phyloP scores from a whole-genome alignment of 2,797 vertebrate genomes.

The Cyclura pinguis region DNA sequence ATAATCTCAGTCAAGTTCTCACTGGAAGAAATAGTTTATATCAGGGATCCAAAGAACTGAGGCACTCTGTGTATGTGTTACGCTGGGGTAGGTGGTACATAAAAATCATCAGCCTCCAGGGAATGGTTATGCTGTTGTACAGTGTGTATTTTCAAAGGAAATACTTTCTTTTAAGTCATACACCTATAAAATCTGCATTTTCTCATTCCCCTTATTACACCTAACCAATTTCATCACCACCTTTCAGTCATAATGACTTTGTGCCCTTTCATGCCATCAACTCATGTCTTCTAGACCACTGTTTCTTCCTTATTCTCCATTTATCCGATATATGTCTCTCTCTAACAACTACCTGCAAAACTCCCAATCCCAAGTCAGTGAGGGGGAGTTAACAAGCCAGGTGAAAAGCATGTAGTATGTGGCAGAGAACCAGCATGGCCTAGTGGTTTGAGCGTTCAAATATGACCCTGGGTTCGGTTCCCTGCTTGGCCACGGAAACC shows the following conservation, averaged over 20 bases:
- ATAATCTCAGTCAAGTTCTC: neutral
- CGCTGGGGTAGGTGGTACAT: neutral
- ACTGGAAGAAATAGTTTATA: too few relatives aligned
- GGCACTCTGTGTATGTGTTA: neutral
- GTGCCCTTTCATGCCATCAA: neutral
- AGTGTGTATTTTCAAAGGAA: neutral
- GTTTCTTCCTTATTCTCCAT: neutral
- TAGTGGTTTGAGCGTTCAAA: too few relatives aligned
- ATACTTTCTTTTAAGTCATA: neutral
- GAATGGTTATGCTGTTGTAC: neutral
- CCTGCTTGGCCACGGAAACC: too few relatives aligned
- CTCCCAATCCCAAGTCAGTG: neutral
- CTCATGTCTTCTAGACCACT: neutral
- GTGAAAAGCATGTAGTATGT: rapidly evolving
- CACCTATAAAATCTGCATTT: neutral
- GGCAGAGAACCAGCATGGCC: neutral
- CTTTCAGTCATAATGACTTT: too few relatives aligned
- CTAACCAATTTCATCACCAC: neutral
- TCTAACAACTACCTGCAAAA: neutral
- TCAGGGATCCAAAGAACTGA: rapidly evolving
- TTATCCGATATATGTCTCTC: neutral
- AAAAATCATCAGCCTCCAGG: neutral
- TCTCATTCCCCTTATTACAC: neutral
- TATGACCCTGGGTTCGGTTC: too few relatives aligned
- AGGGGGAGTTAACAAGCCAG: neutral